phyloP scores from a whole-genome alignment of 1,140 invertebrate genomes.

The Philotrypesis tridentata region DNA sequence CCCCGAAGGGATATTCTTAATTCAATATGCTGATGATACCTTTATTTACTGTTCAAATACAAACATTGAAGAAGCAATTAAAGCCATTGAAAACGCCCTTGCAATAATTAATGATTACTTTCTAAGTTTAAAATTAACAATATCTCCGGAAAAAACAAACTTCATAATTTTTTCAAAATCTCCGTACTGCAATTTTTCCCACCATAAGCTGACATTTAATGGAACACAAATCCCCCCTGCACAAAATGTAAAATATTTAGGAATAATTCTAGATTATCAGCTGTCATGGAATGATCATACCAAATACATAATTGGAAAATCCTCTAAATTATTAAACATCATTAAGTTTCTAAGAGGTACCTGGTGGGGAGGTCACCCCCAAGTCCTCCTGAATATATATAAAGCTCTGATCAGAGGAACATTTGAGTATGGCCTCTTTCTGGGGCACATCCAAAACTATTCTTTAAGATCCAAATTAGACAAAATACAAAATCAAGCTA shows the following conservation, averaged over 20 bases:
- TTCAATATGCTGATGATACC: slow-evolving; percentile 49
- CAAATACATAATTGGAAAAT: slow-evolving; percentile 28
- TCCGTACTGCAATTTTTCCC: neutral
- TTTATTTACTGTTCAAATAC: neutral
- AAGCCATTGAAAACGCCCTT: neutral
- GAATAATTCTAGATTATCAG: slow-evolving; percentile 10
- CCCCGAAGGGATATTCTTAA: neutral
- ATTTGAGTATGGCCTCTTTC: slow-evolving; percentile 28
- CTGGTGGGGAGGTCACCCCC: slow-evolving; percentile 48
- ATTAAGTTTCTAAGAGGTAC: slow-evolving; percentile 39
- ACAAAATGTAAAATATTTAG: slow-evolving; percentile 40
- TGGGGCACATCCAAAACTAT: neutral
- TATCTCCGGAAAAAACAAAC: slow-evolving; percentile 18
- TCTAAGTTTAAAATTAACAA: slow-evolving; percentile 21
- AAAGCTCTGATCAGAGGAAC: slow-evolving; percentile 41
- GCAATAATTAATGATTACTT: neutral
- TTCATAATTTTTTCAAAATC: slow-evolving; percentile 15
- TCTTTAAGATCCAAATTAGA: slow-evolving; percentile 26
- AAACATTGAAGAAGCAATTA: neutral
- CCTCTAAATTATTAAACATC: slow-evolving; percentile 30
- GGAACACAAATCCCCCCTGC: slow-evolving; percentile 4
- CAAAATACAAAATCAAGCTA: slow-evolving; percentile 26
- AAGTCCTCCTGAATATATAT: slow-evolving; percentile 36
- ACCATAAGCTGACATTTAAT: slow-evolving; percentile 2
- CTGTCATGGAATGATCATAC: slow-evolving; percentile 45